phyloP scores from a whole-genome alignment of 2,113 vertebrate genomes.

The Silurus asotus region DNA sequence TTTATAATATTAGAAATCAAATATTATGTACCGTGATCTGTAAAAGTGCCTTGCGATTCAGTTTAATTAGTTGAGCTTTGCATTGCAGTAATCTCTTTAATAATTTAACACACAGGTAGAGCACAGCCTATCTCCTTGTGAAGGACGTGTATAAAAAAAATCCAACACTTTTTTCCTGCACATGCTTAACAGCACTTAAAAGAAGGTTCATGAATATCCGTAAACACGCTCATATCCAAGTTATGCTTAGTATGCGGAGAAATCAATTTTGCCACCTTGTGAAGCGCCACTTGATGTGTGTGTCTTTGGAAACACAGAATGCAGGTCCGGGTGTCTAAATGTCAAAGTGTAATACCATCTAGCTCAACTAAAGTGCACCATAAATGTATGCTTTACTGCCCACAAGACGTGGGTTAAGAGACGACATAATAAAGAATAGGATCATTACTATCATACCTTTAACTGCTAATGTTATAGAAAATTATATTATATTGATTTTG shows the following conservation, averaged over 20 bases:
- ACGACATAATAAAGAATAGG: constrained; percentile 64
- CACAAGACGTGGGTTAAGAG: constrained; percentile 70
- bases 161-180: neutral
- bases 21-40: neutral
- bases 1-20: neutral
- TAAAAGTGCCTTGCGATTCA: neutral
- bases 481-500: constrained; percentile 52
- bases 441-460: constrained; percentile 59
- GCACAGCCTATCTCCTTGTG: too few relatives aligned
- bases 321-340: constrained; percentile 71
- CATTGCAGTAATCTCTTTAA: neutral
- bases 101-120: neutral
- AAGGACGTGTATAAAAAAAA: neutral
- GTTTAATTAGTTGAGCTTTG: constrained; percentile 9
- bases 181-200: neutral
- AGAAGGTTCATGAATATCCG: constrained; percentile 40
- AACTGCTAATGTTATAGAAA: constrained; percentile 68
- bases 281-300: constrained; percentile 70
- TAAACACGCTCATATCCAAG: constrained; percentile 68
- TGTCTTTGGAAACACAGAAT: constrained; percentile 54
- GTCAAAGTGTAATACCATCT: constrained; percentile 65
- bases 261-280: constrained; percentile 73
- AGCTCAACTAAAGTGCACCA: constrained; percentile 64
- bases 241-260: constrained; percentile 48
- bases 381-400: constrained; percentile 65